These are phyloP conservation scores for Argyrosomus japonicus DNA, from an alignment of 2,113 vertebrate genomes.

Conservation along the genomic window DNA sequence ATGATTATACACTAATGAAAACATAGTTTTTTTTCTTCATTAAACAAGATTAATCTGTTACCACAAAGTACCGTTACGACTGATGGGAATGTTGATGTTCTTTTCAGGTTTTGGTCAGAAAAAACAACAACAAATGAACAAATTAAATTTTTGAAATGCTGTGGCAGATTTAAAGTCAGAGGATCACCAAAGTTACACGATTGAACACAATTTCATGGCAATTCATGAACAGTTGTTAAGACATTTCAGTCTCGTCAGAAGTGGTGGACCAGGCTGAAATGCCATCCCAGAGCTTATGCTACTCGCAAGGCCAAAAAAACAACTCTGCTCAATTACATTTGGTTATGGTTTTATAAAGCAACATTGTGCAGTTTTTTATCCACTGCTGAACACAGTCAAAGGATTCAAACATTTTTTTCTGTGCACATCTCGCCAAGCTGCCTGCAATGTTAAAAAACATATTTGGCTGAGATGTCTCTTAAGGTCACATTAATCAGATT, in stretches of 20 bases:
- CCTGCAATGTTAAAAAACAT: not conserved
- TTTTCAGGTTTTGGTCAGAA: not conserved
- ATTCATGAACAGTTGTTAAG: not conserved
- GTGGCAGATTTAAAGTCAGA: too few species aligned
- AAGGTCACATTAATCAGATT: not conserved
- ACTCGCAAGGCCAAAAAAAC: not conserved
- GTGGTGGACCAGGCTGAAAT: not conserved
- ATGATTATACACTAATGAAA: too few species aligned
- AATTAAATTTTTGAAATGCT: not conserved
- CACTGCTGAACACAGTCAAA: not conserved
- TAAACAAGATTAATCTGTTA: not conserved
- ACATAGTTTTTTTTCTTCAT: not conserved
- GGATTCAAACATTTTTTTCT: not conserved
- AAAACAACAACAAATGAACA: not conserved
- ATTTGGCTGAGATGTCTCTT: not conserved
- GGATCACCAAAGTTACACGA: not conserved
- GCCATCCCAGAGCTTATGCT: not conserved
- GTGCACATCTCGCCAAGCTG: slow-evolving; percentile 2
- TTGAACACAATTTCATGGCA: not conserved
- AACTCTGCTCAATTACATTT: not conserved
- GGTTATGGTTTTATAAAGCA: not conserved
- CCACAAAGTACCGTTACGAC: not conserved
- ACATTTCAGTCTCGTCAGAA: not conserved
- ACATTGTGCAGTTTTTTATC: not conserved
- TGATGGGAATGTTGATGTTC: not conserved